Evolutionary conservation across 2,888 invertebrate species (phyloP), one percentile per base, ranked within the genome.

Genomic region (Nemurella pictetii): DNA sequence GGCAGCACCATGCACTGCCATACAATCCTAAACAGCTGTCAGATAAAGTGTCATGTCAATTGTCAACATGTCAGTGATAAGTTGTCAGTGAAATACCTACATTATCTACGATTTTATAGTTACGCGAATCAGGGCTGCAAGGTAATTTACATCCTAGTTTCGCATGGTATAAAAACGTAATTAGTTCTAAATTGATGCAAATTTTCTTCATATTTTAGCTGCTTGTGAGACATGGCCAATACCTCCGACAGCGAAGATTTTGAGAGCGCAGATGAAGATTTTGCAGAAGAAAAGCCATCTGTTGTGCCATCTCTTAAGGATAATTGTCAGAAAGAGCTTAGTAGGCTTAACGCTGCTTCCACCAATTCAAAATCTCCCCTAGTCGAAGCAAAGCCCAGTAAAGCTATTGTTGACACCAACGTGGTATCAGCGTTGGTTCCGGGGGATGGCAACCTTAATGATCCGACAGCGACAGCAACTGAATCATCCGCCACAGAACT

Each of bases 161-260:
- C n/a, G n/a, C n/a, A n/a, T n/a, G n/a, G n/a, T n/a, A n/a, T n/a
- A n/a, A n/a, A n/a, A n/a, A n/a, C n/a, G n/a, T 32, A 32, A 32
- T 5, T 5, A 9, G 32, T 9, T 32, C 3, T 3, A 32, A 32
- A 32, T 32, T 9, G 9, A 32, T 32, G n/a, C n/a, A n/a, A 32
- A 32, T 32, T 32, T 32, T 32, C 3, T 32, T 32, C 32, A 9
- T 32, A 32, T 32, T 32, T 32, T 32, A n/a, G n/a, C 32, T 32
- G 32, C 20, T 12, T 12, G 15, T 55, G 20, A 78, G 30, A 29
- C 3, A 82, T 82, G 72, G 81, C 27, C 80, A 28, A 72, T 25
- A 93, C 94, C 55, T 95, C 95, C 87, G 95, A 95, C 87, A 95
- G 94, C 90, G 95, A 95, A 88, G 94, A 93, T 88, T 95, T 95